Conservation (phyloP, 2,113 vertebrate species). For the Pygoscelis antarcticus region DNA sequence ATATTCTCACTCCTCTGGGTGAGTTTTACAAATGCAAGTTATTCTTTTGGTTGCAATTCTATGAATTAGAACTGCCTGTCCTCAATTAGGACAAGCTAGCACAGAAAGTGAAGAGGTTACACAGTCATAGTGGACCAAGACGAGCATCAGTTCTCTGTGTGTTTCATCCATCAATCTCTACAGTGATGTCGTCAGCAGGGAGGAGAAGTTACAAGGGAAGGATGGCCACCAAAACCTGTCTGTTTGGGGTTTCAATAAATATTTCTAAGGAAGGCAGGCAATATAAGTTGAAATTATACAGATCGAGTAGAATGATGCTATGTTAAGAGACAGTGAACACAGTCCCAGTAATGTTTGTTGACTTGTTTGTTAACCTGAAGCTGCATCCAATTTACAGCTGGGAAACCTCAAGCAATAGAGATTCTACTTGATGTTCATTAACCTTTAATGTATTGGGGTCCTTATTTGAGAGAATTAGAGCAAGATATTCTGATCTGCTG, state of each 20-base stretch:
- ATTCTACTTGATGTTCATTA: not conserved
- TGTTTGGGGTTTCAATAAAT: not conserved
- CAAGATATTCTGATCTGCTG: not conserved
- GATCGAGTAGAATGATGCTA: not conserved
- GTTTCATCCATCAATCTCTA: not conserved
- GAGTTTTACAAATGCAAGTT: not conserved
- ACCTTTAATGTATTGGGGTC: not conserved
- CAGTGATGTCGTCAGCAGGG: not conserved
- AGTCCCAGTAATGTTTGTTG: not conserved
- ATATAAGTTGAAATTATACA: not conserved
- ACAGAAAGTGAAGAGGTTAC: not conserved
- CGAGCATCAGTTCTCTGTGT: not conserved
- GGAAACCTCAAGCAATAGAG: not conserved
- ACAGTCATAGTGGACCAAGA: not conserved
- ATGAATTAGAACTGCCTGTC: not conserved
- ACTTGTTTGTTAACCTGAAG: not conserved
- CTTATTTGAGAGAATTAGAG: not conserved
- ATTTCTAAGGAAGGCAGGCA: not conserved
- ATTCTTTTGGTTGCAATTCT: not conserved
- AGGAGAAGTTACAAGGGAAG: not conserved
- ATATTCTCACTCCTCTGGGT: not conserved
- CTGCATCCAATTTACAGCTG: not conserved
- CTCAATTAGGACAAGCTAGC: not conserved
- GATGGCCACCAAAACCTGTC: not conserved
- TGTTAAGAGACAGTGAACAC: not conserved